A percentile compares a stretch with the other conserved stretches of the same genome.
These are phyloP conservation scores for Neopipo cinnamomea DNA, from an alignment of 2,113 vertebrate species.

Conservation along the genomic window DNA sequence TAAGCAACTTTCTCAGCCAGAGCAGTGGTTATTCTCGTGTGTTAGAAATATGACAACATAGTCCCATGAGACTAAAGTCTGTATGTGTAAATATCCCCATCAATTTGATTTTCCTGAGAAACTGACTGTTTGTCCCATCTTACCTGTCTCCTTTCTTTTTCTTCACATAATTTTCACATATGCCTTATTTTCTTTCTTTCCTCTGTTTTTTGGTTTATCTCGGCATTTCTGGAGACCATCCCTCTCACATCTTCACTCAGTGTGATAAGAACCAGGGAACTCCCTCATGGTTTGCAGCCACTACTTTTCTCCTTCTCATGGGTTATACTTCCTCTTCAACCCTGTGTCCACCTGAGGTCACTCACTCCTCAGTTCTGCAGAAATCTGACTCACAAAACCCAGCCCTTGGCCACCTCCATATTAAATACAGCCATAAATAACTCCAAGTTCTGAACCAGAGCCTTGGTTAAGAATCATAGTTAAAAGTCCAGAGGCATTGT, in stretches of 20 bases:
- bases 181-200: neutral
- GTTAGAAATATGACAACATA: neutral
- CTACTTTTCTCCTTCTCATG: neutral
- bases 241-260: neutral
- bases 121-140: neutral
- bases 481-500: neutral
- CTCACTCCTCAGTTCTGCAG: neutral
- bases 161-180: neutral
- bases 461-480: rapidly evolving
- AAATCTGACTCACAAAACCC: neutral
- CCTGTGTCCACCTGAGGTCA: neutral
- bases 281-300: rapidly evolving
- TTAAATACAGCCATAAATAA: neutral
- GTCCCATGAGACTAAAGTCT: neutral
- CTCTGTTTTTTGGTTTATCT: neutral
- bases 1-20: neutral
- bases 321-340: neutral
- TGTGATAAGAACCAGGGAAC: neutral
- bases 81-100: neutral
- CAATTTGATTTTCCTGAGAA: neutral
- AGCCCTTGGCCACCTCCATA: neutral
- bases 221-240: neutral
- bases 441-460: neutral
- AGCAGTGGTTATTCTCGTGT: neutral
- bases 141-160: neutral